Base-by-base conservation (phyloP, 2,113 vertebrate species). In the Pteronura brasiliensis region DNA sequence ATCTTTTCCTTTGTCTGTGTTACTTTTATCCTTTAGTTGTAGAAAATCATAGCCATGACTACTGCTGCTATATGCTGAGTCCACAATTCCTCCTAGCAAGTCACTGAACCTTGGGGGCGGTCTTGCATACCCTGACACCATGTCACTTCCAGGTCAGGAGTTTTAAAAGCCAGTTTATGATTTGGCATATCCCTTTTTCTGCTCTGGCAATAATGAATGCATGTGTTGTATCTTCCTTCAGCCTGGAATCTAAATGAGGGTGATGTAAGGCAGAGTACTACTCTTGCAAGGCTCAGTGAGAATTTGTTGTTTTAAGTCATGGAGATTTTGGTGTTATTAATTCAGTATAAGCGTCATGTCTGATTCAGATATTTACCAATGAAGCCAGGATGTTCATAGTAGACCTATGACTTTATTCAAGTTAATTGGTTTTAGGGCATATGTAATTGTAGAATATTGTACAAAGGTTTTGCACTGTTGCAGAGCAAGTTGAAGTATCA, bases 41-140 rank as follows among this genome's bases (percentile, higher is more conserved):
- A 63, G 29, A 83, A 77, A 71, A 49, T 83, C 23, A 84, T 11
- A 7, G 1, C 3, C 7, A n/a, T 12, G 2, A 57, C 7, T 31
- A 71, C 14, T 39, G 61, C 23, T 39, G 34, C 7, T 49, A 6
- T 12, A 17, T 21, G 55, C 7, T 59, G 10, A 72, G 25, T 44
- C 13, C 82, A 1, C 55, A 44, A 59, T 3, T 42, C 17, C 31
- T 57, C 34, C 36, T 42, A 31, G 31, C 1, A 69, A 59, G 36
- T 88, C 10, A 27, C 1, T 57, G 52, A 74, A 67, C 0, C 0
- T 82, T 25, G n/a, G 1, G 0, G 4, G 4, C 49, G 7, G 39
- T n/a, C 55, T 77, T 87, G 14, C 59, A 18, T 34, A 72, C 6
- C 4, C 12, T 59, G 11, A 65, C 12, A 42, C 0, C 7, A 49